Evolutionary conservation across 2,888 invertebrate species (phyloP).

Genomic region (Rutpela maculata): DNA sequence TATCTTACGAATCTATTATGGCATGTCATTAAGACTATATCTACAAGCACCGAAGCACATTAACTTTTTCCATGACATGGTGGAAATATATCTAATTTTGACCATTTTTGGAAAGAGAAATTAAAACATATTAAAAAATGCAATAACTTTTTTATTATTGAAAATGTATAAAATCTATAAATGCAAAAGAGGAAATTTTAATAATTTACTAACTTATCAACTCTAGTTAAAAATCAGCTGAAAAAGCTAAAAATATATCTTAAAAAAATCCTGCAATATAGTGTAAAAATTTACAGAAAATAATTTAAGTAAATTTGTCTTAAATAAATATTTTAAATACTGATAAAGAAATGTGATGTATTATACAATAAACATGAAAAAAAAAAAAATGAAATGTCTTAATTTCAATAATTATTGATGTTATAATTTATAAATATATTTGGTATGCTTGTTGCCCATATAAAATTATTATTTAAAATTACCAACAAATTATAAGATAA

Average conservation of each 20-base stretch:
- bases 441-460: background rate
- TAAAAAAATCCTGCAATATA: background rate
- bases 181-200: conserved; percentile 50
- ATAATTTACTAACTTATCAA: conserved; percentile 1
- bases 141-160: conserved; percentile 14
- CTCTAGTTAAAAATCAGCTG: background rate
- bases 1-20: too few relatives aligned
- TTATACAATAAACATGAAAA: too few relatives aligned
- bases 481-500: background rate
- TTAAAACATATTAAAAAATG: conserved; percentile 11
- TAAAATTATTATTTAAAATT: background rate
- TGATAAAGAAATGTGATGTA: background rate
- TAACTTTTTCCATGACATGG: too few relatives aligned
- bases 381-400: too few relatives aligned
- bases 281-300: background rate
- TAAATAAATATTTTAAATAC: conserved; percentile 2
- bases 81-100: too few relatives aligned
- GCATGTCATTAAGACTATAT: too few relatives aligned
- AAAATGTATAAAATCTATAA: conserved; percentile 34
- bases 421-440: background rate
- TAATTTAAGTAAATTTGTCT: background rate
- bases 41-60: too few relatives aligned
- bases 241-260: background rate
- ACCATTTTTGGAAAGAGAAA: too few relatives aligned
- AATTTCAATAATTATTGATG: too few relatives aligned